Percentiles rank a stretch among this genome's conserved stretches.
Evolutionary conservation across 2,113 vertebrate species (phyloP).

Genomic region (Pagrus major): DNA sequence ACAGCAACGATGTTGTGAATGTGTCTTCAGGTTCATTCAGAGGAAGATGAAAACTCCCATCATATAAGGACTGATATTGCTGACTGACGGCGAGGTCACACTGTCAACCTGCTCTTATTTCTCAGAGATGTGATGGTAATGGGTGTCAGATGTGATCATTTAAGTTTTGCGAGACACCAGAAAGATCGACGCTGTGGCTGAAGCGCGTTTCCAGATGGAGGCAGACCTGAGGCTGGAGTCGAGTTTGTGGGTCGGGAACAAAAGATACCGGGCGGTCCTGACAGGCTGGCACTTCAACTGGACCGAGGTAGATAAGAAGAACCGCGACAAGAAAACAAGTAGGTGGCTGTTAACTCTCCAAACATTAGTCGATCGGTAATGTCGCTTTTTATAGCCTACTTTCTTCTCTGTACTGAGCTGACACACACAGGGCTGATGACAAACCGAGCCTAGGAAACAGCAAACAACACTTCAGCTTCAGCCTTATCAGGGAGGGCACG

Average conservation of each 20-base stretch:
- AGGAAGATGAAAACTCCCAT: neutral
- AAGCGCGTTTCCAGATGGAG: slow-evolving; percentile 67
- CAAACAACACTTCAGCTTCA: neutral
- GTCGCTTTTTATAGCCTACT: neutral
- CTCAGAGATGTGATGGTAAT: neutral
- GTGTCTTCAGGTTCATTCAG: neutral
- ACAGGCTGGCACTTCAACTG: slow-evolving; percentile 84
- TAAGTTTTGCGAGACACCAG: slow-evolving; percentile 3
- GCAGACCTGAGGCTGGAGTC: slow-evolving; percentile 78
- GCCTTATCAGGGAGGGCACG: neutral
- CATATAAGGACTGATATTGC: neutral
- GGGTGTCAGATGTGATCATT: slow-evolving; percentile 17
- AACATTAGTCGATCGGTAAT: neutral
- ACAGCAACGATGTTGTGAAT: neutral
- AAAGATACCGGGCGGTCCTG: slow-evolving; percentile 78
- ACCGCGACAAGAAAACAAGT: slow-evolving; percentile 79
- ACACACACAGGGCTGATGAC: neutral
- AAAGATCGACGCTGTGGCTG: slow-evolving; percentile 1
- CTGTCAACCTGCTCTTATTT: neutral
- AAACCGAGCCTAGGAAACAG: neutral
- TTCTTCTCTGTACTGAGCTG: neutral
- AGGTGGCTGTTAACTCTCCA: slow-evolving; percentile 9
- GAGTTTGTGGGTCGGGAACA: slow-evolving; percentile 81
- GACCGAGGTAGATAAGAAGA: slow-evolving; percentile 83
- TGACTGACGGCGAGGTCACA: slow-evolving; percentile 13